phyloP scores from a whole-genome alignment of 2,113 vertebrate species.

The Ctenodactylus gundi region DNA sequence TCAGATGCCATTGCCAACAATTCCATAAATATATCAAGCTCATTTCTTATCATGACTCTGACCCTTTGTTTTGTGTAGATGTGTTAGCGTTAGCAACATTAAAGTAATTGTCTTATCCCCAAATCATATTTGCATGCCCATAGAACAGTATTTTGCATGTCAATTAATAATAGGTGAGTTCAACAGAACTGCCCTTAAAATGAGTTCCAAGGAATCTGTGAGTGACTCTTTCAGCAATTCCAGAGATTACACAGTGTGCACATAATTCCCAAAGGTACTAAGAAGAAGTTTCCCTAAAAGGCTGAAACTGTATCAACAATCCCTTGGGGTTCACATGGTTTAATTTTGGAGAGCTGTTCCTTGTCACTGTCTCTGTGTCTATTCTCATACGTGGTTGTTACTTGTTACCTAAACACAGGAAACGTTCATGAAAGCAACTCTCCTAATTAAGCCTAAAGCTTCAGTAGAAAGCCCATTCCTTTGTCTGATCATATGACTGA shows the following conservation, averaged over 20 bases:
- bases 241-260: not conserved
- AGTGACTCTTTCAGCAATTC: not conserved
- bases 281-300: not conserved
- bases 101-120: slow-evolving; percentile 35
- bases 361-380: not conserved
- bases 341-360: slow-evolving; percentile 56
- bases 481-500: not conserved
- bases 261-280: not conserved
- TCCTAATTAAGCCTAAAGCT: not conserved
- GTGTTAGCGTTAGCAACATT: slow-evolving; percentile 50
- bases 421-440: slow-evolving; percentile 35
- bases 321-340: slow-evolving; percentile 64
- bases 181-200: slow-evolving; percentile 59
- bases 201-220: slow-evolving; percentile 45
- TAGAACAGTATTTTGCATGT: not conserved
- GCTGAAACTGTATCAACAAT: slow-evolving; percentile 64
- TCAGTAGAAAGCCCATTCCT: not conserved
- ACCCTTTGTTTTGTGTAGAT: slow-evolving; percentile 15
- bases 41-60: not conserved
- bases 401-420: slow-evolving; percentile 32
- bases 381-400: not conserved
- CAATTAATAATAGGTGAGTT: slow-evolving; percentile 68
- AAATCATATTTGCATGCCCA: not conserved
- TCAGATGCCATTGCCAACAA: not conserved
- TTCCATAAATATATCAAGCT: not conserved